Conservation (phyloP, 2,888 invertebrate species). For the Platycheirus albimanus region DNA sequence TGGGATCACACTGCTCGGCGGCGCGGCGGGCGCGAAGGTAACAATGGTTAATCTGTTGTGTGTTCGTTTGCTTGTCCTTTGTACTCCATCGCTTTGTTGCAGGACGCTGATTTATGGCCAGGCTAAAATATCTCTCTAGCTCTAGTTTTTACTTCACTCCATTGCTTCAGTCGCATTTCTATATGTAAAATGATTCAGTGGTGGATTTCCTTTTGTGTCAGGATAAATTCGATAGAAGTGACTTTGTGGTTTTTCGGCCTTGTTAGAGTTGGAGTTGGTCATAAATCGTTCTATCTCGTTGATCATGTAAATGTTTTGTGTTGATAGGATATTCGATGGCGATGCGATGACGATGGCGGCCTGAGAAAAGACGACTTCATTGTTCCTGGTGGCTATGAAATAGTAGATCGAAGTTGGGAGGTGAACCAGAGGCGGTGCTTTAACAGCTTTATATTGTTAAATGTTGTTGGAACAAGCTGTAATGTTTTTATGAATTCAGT, state of each 20-base stretch:
- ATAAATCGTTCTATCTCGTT: slow-evolving; percentile 62
- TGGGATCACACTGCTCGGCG: neutral
- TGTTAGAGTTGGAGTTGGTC: slow-evolving; percentile 50
- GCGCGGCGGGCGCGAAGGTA: neutral
- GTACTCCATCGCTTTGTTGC: slow-evolving; percentile 56
- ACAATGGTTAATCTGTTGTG: slow-evolving; percentile 55
- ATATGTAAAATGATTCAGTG: slow-evolving; percentile 54
- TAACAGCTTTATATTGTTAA: neutral
- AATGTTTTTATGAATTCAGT: too few species aligned
- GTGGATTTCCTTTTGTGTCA: slow-evolving; percentile 57
- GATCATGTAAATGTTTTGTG: slow-evolving; percentile 62
- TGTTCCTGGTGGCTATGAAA: slow-evolving; percentile 11
- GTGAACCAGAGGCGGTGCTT: neutral
- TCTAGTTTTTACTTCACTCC: slow-evolving; percentile 37
- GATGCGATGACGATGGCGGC: neutral
- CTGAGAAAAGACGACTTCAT: slow-evolving; percentile 47
- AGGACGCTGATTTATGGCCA: slow-evolving; percentile 63
- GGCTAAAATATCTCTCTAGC: slow-evolving; percentile 26
- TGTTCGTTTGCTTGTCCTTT: slow-evolving; percentile 61
- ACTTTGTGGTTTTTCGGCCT: slow-evolving; percentile 33
- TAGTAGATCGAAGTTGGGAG: neutral
- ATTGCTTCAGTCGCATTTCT: slow-evolving; percentile 9
- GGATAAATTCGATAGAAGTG: slow-evolving; percentile 21
- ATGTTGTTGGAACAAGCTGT: too few species aligned
- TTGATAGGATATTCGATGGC: slow-evolving; percentile 38